A percentile compares a stretch with the other conserved stretches of the same genome.
Conservation (phyloP, 2,797 vertebrate species). For the Astyanax mexicanus region DNA sequence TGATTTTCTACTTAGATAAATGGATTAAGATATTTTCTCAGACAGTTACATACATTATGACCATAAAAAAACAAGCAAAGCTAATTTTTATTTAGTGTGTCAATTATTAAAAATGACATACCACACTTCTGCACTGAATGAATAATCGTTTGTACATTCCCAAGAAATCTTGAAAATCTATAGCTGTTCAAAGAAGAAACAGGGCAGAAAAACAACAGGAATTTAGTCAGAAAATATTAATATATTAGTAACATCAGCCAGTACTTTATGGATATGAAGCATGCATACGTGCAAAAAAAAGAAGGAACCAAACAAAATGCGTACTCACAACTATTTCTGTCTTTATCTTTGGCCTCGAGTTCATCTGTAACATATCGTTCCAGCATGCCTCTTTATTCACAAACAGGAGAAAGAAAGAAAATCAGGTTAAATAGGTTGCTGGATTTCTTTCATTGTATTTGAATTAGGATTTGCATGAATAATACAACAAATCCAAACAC, state of each 20-base stretch:
- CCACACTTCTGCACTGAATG: conserved; percentile 75
- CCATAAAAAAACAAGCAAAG: background rate
- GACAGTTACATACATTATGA: too few relatives aligned
- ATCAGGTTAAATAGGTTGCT: background rate
- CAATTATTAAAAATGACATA: conserved; percentile 60
- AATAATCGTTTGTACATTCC: conserved; percentile 71
- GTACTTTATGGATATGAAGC: background rate
- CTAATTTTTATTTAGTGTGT: background rate
- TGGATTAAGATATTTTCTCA: too few relatives aligned
- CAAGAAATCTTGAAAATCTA: conserved; percentile 75
- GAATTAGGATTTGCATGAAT: background rate
- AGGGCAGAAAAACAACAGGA: background rate
- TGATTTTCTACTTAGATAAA: too few relatives aligned
- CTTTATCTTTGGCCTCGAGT: conserved; percentile 65
- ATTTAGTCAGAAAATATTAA: background rate
- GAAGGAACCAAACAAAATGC: background rate
- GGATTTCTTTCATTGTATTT: background rate
- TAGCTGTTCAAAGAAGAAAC: conserved; percentile 57
- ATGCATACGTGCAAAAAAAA: background rate
- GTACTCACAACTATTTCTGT: conserved; percentile 62
- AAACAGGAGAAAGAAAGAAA: background rate
- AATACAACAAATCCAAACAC: background rate
- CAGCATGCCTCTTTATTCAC: conserved; percentile 71
- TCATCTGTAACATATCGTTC: conserved; percentile 74
- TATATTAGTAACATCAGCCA: conserved; percentile 10